Evolutionary conservation across 2,888 invertebrate genomes (phyloP), one percentile per base, ranked within the genome.

Genomic region (Noctua pronuba): DNA sequence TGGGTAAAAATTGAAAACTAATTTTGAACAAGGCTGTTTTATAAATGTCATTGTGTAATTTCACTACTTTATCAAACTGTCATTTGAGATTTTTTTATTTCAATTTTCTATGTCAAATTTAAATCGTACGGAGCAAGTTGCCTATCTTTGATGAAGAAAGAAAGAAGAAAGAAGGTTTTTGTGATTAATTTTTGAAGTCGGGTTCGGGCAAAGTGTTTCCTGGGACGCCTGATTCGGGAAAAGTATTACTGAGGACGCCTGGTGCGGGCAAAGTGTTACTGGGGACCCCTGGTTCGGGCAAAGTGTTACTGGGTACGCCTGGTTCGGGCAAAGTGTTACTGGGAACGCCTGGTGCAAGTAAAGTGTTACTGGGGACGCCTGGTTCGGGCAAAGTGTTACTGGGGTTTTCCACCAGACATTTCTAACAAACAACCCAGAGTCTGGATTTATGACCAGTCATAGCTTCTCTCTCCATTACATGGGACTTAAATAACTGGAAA

Each of bases 1-100:
- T 5, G 71, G 77, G 35, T 21, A 83, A 71, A 86, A 83, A 52
- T 76, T 86, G 2, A 72, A 82, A 62, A 86, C 64, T 1, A 86
- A 71, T 76, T 86, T 75, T 28, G 69, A 41, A 65, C 64, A 72
- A 16, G 64, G 31, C 76, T 69, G 60, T 67, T 70, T 82, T 11
- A 85, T 0, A 75, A 81, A 81, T 67, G 75, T 49, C 85, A 82
- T 81, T 62, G 44, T 66, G 58, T 41, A 18, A 18, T 69, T 60
- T 81, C 28, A 24, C 21, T 69, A 68, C n/a, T 31, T 44, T 38
- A 58, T 64, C 35, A 41, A n/a, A n/a, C 7, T 52, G 4, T n/a
- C 11, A 2, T 55, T 21, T 21, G 35, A 58, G 16, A 18, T 66
- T 70, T 69, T 49, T 55, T 16, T 21, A n/a, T 28, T 80, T 84